phyloP scores from a whole-genome alignment of 1,140 invertebrate genomes.

The Callitettix versicolor region DNA sequence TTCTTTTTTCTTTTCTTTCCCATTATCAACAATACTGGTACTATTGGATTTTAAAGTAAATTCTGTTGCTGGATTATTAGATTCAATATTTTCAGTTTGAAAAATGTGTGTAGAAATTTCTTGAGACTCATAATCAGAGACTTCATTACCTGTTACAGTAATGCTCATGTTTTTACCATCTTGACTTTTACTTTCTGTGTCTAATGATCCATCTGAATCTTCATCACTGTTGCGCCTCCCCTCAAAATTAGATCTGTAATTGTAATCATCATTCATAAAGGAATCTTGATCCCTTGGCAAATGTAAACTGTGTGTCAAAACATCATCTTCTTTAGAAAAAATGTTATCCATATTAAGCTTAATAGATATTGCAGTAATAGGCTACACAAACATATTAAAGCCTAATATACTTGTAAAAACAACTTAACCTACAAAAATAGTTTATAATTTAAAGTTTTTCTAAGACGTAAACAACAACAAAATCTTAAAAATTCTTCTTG shows the following conservation, averaged over 20 bases:
- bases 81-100: background rate
- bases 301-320: slow-evolving; percentile 12
- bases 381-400: no score
- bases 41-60: background rate
- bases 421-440: no score
- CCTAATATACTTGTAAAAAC: no score
- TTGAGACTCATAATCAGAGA: background rate
- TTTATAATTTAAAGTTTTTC: no score
- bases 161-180: background rate
- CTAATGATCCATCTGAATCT: background rate
- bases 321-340: slow-evolving; percentile 6
- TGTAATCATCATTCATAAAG: slow-evolving; percentile 1
- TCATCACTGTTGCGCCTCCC: slow-evolving; percentile 1
- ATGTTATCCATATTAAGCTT: slow-evolving; percentile 1
- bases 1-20: slow-evolving; percentile 23
- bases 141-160: background rate
- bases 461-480: no score
- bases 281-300: background rate
- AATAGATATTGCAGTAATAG: background rate
- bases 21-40: background rate
- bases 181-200: background rate
- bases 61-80: no score
- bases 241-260: slow-evolving; percentile 8
- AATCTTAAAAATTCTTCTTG: no score
- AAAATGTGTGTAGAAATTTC: background rate